Evolutionary conservation across 2,888 invertebrate species (phyloP), one percentile per base, ranked within the genome.

Genomic region (Hydriomena furcata): DNA sequence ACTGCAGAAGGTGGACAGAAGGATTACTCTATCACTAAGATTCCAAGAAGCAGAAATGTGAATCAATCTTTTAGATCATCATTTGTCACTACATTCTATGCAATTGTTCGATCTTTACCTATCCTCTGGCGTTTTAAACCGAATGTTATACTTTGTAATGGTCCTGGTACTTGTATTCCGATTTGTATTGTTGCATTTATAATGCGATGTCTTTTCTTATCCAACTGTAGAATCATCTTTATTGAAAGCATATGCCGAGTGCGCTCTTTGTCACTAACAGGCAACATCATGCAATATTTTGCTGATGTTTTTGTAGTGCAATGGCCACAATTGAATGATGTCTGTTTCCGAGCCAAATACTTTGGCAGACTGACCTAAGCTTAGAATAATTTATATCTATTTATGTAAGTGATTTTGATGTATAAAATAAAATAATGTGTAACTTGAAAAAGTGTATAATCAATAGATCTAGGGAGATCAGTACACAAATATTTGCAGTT

Each of bases 131-230:
- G 83, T 37, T 91, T 94, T 64, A 92, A 92, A 58, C 98, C 99
- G 0, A 94, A 97, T 78, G 76, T 98, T 63, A 92, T 98, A 65
- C 84, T 98, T 36, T 97, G 96, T 82, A 98, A 99, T 89, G 99
- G 99, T 0, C 99, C 99, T 31, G 99, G 99, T 5, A 99, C 98
- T 4, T 99, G 99, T 81, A 92, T 99, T 52, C 99, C 99, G 2
- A 90, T 98, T 45, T 98, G 98, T 86, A 64, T 95, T 44, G 92
- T 95, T 43, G 95, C 94, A 8, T 95, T 96, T 73, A 35, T 97
- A 0, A 87, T 95, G 60, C 94, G 94, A 78, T 91, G 94, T 53
- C 76, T 94, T 0, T 94, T 93, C 61, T 68, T 96, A n/a, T 78
- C 91, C 21, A 88, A 94, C 61, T 93, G 94, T 49, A 93, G 93